Evolutionary conservation across 1,140 invertebrate genomes (phyloP), one percentile per base, ranked within the genome.

Genomic region (Acromyrmex echinatior): DNA sequence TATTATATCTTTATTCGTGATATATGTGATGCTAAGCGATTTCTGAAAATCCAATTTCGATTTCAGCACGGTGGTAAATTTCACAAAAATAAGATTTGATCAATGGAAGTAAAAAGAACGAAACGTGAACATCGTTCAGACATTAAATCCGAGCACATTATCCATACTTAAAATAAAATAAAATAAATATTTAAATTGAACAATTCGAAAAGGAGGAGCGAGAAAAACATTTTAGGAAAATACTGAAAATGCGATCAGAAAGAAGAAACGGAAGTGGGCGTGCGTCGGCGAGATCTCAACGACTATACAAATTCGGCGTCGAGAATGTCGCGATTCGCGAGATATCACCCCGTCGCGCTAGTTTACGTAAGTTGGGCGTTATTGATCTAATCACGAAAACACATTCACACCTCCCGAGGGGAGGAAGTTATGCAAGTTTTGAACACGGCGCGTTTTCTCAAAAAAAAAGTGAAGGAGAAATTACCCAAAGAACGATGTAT

Each of bases 341-440:
- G 35, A 39, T 39, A 39, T 39, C 35, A 39, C 7, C 7, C 35
- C 35, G 18, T 86, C 70, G 70, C 53, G 85, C 62, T 73, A 90
- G 79, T 91, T 91, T 91, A 91, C 79, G 87, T 91, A 91, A 91
- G 89, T 74, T 73, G 79, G 70, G n/a, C 76, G 68, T 77, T 91
- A 91, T 91, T 88, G 90, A 91, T 91, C 89, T 89, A 89, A 89
- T 91, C 60, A 74, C 39, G 74, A 87, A 82, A 91, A 85, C 73
- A 63, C 65, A 70, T 56, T 6, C 45, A 35, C 16, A 35, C 16
- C 21, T 21, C 21, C 12, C 66, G 66, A 49, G 51, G 49, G 16
- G 53, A 70, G 65, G 60, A 31, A 62, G 14, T 86, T 78, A 62
- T 82, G 66, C 25, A 62, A 18, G 25, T 60, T 66, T 84, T 31